Evolutionary conservation across 2,113 vertebrate species (phyloP), one percentile per base, ranked within the genome.

Genomic region (Dasyurus viverrinus): DNA sequence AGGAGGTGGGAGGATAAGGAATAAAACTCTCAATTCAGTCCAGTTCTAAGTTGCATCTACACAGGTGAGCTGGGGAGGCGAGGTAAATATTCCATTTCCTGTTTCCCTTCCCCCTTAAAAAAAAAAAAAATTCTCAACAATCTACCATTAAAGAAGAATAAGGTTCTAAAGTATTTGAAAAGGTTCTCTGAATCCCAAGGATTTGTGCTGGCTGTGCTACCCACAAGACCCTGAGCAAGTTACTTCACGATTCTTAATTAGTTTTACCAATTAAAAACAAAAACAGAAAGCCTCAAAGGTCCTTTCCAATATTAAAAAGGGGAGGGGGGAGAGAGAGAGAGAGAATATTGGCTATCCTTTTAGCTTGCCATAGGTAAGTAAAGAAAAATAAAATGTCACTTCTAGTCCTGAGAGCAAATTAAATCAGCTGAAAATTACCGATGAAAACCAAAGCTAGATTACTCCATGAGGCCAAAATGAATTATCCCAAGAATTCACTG

Each of bases 401-500:
- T 97, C 42, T 92, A 95, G 97, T 97, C 92, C 89, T 91, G 95
- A 55, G 54, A 95, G 91, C 95, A 91, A 98, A 96, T 95, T 95
- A 95, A 97, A 97, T 97, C 96, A 97, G 96, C 95, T 98, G 96
- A 97, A 96, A 98, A 96, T 95, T 97, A 98, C 6, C 36, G 97
- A 96, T 96, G 96, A 97, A 98, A 98, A 98, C 97, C 96, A 96
- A 97, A 98, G 96, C 96, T 96, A 97, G 95, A 98, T 98, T 97
- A 97, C 96, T 90, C 92, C 8, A 93, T 96, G 95, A 98, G 36
- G 68, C 68, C 68, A 84, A 42, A 42, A 84, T 42, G n/a, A 84
- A 84, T 98, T 98, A 98, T 97, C 91, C 90, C 10, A 94, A 97
- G 95, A 97, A 97, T 97, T 98, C 96, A 96, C 94, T 97, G 96